Evolutionary conservation across 2,888 invertebrate genomes (phyloP).

Genomic region (Leptothorax acervorum): DNA sequence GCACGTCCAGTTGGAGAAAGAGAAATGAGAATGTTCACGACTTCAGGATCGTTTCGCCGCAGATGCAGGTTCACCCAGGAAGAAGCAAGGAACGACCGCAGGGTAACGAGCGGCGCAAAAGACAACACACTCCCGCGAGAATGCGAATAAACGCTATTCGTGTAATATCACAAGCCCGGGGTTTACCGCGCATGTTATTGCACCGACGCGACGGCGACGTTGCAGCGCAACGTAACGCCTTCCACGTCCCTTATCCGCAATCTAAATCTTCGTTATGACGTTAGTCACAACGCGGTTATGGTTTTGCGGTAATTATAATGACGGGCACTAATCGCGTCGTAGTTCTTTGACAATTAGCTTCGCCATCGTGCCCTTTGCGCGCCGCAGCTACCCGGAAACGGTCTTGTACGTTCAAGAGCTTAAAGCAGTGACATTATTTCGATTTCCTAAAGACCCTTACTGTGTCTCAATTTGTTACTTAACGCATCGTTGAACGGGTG

Average conservation of each 20-base stretch:
- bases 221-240: constrained; percentile 46
- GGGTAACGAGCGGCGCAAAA: constrained; percentile 54
- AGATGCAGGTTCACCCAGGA: constrained; percentile 39
- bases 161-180: constrained; percentile 67
- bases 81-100: constrained; percentile 46
- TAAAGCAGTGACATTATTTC: not conserved
- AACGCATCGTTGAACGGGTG: not conserved
- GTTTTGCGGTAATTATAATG: constrained; percentile 76
- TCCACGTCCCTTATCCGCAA: constrained; percentile 72
- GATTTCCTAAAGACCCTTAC: not conserved
- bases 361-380: not conserved
- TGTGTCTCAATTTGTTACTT: not conserved
- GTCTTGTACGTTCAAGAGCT: not conserved
- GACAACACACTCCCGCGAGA: constrained; percentile 75
- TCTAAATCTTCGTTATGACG: constrained; percentile 78
- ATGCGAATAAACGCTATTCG: constrained; percentile 75
- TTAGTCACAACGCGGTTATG: constrained; percentile 66
- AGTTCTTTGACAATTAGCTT: constrained; percentile 66
- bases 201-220: constrained; percentile 4
- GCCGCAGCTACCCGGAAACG: not conserved
- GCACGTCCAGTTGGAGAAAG: not conserved
- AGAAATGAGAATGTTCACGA: constrained; percentile 9
- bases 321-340: constrained; percentile 67
- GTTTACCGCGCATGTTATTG: constrained; percentile 23
- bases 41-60: not conserved